A percentile compares a stretch with the other conserved stretches of the same genome.
Conservation (phyloP, 64 coral and sea anemone species). For the Astreopora myriophthalma region DNA sequence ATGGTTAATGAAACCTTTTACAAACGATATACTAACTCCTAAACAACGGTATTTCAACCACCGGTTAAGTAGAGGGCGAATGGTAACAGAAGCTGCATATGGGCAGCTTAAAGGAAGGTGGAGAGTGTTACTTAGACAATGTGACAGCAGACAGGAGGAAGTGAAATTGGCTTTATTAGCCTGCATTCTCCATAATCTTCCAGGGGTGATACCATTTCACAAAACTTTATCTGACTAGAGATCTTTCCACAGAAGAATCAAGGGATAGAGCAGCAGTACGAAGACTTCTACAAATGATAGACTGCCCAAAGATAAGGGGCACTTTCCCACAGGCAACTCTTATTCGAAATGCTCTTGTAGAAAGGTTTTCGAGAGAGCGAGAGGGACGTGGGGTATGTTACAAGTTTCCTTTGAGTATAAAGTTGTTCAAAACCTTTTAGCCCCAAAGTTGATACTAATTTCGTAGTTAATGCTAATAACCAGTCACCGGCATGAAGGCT, state of each 20-base stretch:
- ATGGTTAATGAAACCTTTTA: conserved; percentile 61
- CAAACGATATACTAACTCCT: neutral
- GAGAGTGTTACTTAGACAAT: neutral
- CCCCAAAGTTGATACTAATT: no score
- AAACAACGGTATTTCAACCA: conserved; percentile 11
- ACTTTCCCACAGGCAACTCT: no score
- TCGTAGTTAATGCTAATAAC: neutral
- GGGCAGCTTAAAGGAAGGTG: neutral
- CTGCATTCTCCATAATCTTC: neutral
- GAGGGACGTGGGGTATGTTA: no score
- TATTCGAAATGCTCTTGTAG: no score
- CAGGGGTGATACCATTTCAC: neutral
- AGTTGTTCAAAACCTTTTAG: no score
- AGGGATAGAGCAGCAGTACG: no score
- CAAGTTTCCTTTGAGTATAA: no score
- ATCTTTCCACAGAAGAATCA: neutral
- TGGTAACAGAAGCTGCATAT: neutral
- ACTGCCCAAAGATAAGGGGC: no score
- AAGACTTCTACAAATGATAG: no score
- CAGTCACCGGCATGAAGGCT: neutral
- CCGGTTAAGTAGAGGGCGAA: conserved; percentile 15
- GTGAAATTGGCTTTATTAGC: neutral
- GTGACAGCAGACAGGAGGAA: neutral
- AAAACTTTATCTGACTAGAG: neutral
- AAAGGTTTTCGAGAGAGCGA: no score